These are phyloP conservation scores for Neuroterus valhalla DNA, from an alignment of 1,140 invertebrate genomes.

Conservation along the genomic window DNA sequence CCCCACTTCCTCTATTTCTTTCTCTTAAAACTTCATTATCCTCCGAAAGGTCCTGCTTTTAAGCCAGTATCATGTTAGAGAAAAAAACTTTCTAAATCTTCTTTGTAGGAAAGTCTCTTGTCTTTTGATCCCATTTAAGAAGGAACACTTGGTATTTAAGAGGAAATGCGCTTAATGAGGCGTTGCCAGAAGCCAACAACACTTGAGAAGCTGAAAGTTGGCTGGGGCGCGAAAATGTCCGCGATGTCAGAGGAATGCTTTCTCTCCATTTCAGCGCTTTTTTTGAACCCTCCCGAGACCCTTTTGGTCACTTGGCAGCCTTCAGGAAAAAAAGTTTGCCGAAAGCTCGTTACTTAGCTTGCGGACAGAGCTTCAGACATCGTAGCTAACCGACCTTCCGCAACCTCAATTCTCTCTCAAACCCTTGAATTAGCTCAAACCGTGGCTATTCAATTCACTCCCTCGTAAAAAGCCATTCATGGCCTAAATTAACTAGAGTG, in stretches of 20 bases:
- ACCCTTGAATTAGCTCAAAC: background rate
- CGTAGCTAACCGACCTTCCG: background rate
- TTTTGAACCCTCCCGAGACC: conserved; percentile 36
- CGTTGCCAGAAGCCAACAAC: conserved; percentile 53
- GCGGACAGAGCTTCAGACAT: conserved; percentile 60
- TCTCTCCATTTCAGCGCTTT: conserved; percentile 45
- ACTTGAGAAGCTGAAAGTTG: conserved; percentile 52
- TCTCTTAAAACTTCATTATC: too few species aligned
- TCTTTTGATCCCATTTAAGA: conserved; percentile 35
- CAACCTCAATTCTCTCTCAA: background rate
- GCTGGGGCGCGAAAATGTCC: conserved; percentile 50
- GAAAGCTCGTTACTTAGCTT: conserved; percentile 65
- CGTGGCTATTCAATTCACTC: conserved; percentile 16
- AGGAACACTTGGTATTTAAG: conserved; percentile 58
- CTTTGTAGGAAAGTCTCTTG: conserved; percentile 6
- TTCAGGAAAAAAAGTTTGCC: conserved; percentile 63
- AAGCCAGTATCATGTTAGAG: background rate
- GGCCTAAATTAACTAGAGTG: background rate
- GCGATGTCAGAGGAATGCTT: conserved; percentile 45
- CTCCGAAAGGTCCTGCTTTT: too few species aligned
- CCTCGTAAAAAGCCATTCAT: conserved; percentile 22
- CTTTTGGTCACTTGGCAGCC: conserved; percentile 60
- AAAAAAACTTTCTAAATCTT: background rate
- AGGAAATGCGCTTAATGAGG: conserved; percentile 65
- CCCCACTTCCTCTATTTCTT: too few species aligned